Evolutionary conservation across 1,140 invertebrate species (phyloP).

Genomic region (Stratiolaelaps scimitus): DNA sequence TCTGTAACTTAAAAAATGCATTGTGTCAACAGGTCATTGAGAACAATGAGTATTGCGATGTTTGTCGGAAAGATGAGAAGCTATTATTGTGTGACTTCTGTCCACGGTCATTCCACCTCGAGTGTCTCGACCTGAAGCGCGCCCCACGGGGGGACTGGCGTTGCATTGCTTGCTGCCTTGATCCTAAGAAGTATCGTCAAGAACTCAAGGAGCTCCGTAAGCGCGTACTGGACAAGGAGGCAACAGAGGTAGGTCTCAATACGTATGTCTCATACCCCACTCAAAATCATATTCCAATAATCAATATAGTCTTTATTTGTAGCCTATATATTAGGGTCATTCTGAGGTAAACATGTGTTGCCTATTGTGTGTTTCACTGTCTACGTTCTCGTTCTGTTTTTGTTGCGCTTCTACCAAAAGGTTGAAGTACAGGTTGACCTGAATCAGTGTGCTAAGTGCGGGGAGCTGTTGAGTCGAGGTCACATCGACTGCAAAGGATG

Average conservation of each 20-base stretch:
- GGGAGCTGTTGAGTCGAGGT: conserved; percentile 8
- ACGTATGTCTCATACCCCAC: no score
- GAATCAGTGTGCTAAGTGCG: conserved; percentile 17
- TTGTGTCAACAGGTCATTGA: conserved; percentile 18
- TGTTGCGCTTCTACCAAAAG: no score
- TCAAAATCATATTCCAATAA: no score
- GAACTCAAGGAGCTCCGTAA: conserved; percentile 17
- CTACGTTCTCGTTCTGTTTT: no score
- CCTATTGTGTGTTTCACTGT: no score
- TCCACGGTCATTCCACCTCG: conserved; percentile 22
- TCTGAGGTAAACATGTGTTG: no score
- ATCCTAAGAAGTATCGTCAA: conserved; percentile 5
- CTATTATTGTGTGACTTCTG: conserved; percentile 2
- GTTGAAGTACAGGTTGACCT: background rate
- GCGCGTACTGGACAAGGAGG: background rate
- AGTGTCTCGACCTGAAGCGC: background rate
- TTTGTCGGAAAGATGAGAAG: conserved; percentile 11
- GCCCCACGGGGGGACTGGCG: conserved; percentile 12
- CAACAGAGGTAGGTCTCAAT: background rate
- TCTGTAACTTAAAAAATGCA: background rate
- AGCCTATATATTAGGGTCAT: no score
- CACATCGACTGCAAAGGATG: conserved; percentile 23
- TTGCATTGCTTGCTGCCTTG: background rate
- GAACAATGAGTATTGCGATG: conserved; percentile 15
- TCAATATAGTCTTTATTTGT: no score